These are phyloP conservation scores for Passerina amoena DNA, from an alignment of 2,113 vertebrate species.

Conservation along the genomic window DNA sequence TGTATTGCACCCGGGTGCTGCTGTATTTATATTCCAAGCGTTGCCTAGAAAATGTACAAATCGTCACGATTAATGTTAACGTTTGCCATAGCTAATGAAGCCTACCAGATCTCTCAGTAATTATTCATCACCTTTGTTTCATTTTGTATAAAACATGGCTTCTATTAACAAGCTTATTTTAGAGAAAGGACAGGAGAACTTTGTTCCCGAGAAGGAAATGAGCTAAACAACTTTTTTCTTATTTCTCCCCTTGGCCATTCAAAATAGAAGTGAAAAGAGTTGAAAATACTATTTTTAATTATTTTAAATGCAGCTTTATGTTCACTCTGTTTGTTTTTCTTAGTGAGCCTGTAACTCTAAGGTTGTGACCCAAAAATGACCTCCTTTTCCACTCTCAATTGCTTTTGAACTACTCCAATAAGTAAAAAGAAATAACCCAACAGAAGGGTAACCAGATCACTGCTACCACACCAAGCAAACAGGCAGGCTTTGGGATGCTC, in stretches of 20 bases:
- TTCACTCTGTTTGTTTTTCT: slow-evolving; percentile 31
- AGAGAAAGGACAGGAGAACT: neutral
- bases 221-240: neutral
- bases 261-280: neutral
- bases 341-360: slow-evolving; percentile 61
- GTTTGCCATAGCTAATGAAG: neutral
- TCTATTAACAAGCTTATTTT: neutral
- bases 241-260: neutral
- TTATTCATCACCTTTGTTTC: neutral
- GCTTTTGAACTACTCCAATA: slow-evolving; percentile 65
- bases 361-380: slow-evolving; percentile 57
- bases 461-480: slow-evolving; percentile 71
- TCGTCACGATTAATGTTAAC: neutral
- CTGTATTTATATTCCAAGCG: neutral
- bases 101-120: neutral
- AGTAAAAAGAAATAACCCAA: slow-evolving; percentile 65
- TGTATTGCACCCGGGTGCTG: neutral
- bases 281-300: slow-evolving; percentile 31
- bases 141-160: neutral
- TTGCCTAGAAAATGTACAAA: slow-evolving; percentile 14
- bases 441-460: slow-evolving; percentile 67
- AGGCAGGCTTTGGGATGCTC: slow-evolving; percentile 71
- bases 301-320: slow-evolving; percentile 36
- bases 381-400: slow-evolving; percentile 53
- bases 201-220: neutral